Evolutionary conservation across 2,113 vertebrate genomes (phyloP), one percentile per base, ranked within the genome.

Genomic region (Siphamia tubifer): DNA sequence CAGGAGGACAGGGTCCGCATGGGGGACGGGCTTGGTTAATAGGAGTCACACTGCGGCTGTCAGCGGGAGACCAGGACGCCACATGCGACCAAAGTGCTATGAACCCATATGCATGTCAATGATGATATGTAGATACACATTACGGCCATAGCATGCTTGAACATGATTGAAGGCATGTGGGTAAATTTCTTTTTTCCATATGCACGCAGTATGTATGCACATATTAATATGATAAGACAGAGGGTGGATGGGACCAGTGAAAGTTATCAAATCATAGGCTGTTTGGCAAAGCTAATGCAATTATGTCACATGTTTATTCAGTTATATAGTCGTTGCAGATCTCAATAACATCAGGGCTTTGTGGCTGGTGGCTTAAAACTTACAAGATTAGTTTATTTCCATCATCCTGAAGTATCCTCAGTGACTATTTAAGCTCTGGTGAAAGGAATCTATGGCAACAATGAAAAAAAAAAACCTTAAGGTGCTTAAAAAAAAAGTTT

Each of bases 21-120:
- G 83, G 84, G 62, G 80, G 79, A 70, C 75, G 72, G 84, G 80
- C 61, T 39, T 45, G 15, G 72, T 86, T 94, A 93, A 91, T 92
- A 70, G 80, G 83, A 88, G 77, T 87, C 89, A 91, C 86, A 80
- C 89, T 86, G 90, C 70, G 82, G 65, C 84, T 90, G 90, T 92
- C 91, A 90, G 79, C 66, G 61, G 82, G 82, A 74, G 6, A 56
- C 72, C 77, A 32, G 5, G 39, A 25, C 32, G 56, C 84, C 89
- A 89, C 87, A 87, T 90, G 89, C 45, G 86, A 83, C 79, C 74
- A 21, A 12, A 11, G 47, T 31, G 40, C 55, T 40, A 6, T 20
- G 10, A 39, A 34, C 36, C n/a, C 39, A 64, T 20, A 6, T 69
- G 54, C 36, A 19, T 19, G 58, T 76, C 57, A 38, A 57, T 70